Evolutionary conservation across 2,888 invertebrate species (phyloP), one percentile per base, ranked within the genome.

Genomic region (Drosophila recens): DNA sequence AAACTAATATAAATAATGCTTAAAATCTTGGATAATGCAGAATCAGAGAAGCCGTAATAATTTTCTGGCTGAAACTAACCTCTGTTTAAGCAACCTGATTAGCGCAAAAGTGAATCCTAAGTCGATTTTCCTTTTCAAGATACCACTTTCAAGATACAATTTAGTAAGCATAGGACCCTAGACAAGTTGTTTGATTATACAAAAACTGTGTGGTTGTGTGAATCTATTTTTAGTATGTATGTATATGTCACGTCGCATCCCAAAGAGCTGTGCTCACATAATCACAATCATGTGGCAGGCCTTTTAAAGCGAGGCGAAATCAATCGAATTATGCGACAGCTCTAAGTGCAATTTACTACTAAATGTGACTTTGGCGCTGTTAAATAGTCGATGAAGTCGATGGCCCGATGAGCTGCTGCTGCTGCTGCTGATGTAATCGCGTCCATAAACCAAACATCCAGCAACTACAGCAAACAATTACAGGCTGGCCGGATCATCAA

Each of bases 381-480:
- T 45, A 36, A 36, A 33, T 11, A 30, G 40, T 54, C 66, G 33
- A 34, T 54, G 53, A 34, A 13, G 42, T 33, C 57, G 27, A 27
- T 48, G 27, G 46, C n/a, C 11, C 57, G 57, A 43, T 51, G 48
- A 58, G 36, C n/a, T 42, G 13, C 13, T 13, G 49, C 11, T n/a
- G 40, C 43, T 20, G 62, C 15, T 45, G 84, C 84, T 83, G 85
- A 89, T 89, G 83, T 84, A 83, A 83, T 83, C 75, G 79, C 72
- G 69, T 65, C 72, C 67, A 81, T 81, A 87, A 87, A 63, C 53
- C 87, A 72, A 84, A 67, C 72, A 84, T 68, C 58, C 63, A 33
- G 56, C 48, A 56, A 48, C 36, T 23, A 42, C 23, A 75, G 66
- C 73, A 87, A 84, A 89, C 83, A 84, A 87, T 84, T 89, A 87